These are phyloP conservation scores for Lepidonotus clava DNA, from an alignment of 2,888 invertebrate genomes.

Conservation along the genomic window DNA sequence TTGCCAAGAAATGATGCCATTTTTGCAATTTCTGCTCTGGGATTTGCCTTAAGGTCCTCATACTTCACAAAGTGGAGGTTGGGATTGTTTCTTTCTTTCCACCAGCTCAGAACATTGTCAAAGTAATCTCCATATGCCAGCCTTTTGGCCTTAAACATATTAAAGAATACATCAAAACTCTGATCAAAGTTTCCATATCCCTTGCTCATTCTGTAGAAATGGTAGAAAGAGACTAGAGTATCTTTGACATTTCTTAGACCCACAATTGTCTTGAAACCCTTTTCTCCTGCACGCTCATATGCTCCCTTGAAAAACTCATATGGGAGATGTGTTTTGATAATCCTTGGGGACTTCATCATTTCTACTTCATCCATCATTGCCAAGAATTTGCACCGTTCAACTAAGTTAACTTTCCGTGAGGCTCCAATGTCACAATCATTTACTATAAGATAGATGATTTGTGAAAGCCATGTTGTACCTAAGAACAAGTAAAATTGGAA, in stretches of 20 bases:
- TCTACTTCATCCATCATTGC: background rate
- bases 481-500: conserved; percentile 49
- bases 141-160: conserved; percentile 21
- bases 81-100: conserved; percentile 30
- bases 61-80: conserved; percentile 56
- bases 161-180: conserved; percentile 53
- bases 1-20: conserved; percentile 86
- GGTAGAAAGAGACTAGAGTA: conserved; percentile 57
- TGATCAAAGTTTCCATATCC: conserved; percentile 44
- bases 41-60: conserved; percentile 56
- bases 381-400: conserved; percentile 51
- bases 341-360: background rate
- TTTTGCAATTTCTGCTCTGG: conserved; percentile 67
- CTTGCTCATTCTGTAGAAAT: conserved; percentile 53
- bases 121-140: conserved; percentile 57
- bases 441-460: conserved; percentile 80
- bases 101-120: conserved; percentile 54
- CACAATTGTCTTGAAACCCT: conserved; percentile 30
- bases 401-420: conserved; percentile 73
- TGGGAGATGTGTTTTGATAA: conserved; percentile 55
- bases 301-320: conserved; percentile 9
- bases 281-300: background rate
- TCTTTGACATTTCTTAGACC: conserved; percentile 59
- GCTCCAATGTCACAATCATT: conserved; percentile 77
- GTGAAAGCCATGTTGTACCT: conserved; percentile 82